Evolutionary conservation across 2,113 vertebrate genomes (phyloP).

Genomic region (Cricetomys ansorgei): DNA sequence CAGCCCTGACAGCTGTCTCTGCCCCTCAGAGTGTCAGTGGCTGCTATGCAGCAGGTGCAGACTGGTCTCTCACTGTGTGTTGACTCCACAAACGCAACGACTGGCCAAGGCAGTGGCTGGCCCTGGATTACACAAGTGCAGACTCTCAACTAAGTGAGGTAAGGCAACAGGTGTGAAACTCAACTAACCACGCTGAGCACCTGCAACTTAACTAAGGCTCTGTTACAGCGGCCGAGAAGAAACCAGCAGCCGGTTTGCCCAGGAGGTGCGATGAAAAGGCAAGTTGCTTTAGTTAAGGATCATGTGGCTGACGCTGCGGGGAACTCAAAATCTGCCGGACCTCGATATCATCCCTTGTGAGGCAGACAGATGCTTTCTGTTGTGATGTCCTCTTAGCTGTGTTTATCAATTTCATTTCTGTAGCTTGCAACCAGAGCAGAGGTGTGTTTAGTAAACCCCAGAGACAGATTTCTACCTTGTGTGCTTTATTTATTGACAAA

Average conservation of each 20-base stretch:
- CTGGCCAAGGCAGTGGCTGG: slow-evolving; percentile 88
- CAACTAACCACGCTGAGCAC: slow-evolving; percentile 73
- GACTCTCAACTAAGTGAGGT: slow-evolving; percentile 90
- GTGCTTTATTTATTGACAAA: background rate
- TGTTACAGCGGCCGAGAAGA: slow-evolving; percentile 68
- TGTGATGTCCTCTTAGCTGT: slow-evolving; percentile 21
- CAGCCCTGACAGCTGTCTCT: slow-evolving; percentile 87
- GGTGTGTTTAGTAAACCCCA: background rate
- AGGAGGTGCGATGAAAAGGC: slow-evolving; percentile 67
- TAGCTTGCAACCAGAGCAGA: background rate
- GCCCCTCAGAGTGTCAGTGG: slow-evolving; percentile 87
- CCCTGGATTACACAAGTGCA: slow-evolving; percentile 89
- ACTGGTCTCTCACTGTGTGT: slow-evolving; percentile 86
- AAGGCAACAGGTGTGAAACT: slow-evolving; percentile 89
- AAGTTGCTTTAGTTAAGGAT: slow-evolving; percentile 44
- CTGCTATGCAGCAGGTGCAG: slow-evolving; percentile 90
- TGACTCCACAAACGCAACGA: slow-evolving; percentile 85
- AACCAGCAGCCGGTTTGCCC: slow-evolving; percentile 67
- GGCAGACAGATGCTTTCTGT: slow-evolving; percentile 57
- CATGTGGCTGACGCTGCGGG: background rate
- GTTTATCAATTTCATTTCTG: slow-evolving; percentile 41
- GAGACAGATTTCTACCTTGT: background rate
- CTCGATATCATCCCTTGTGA: slow-evolving; percentile 19
- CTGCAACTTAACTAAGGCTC: slow-evolving; percentile 82
- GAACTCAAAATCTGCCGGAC: slow-evolving; percentile 60